phyloP scores from a whole-genome alignment of 1,140 invertebrate genomes.

The Drosophila punjabiensis region DNA sequence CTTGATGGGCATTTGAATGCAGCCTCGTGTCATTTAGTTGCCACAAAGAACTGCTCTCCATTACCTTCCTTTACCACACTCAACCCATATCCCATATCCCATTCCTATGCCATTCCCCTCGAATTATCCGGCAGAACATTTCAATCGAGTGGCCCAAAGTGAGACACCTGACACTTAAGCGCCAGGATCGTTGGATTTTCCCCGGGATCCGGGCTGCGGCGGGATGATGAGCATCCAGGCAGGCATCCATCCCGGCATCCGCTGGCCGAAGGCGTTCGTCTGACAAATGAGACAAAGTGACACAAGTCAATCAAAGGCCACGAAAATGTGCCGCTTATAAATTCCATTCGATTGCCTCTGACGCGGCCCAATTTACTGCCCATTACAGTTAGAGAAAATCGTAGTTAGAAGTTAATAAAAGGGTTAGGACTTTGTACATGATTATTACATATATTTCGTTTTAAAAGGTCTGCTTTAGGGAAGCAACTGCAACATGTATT shows the following conservation, averaged over 20 bases:
- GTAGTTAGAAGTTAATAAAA: no score
- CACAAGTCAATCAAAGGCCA: slow-evolving; percentile 84
- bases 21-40: slow-evolving; percentile 63
- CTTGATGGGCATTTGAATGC: slow-evolving; percentile 82
- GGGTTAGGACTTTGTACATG: no score
- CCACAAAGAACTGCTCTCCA: slow-evolving; percentile 38
- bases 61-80: not conserved
- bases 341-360: slow-evolving; percentile 62
- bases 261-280: slow-evolving; percentile 64
- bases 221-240: slow-evolving; percentile 24
- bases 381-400: slow-evolving; percentile 23
- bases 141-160: slow-evolving; percentile 73
- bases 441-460: no score
- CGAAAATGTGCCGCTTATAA: slow-evolving; percentile 74
- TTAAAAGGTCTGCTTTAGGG: no score
- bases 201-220: slow-evolving; percentile 1
- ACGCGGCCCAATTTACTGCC: slow-evolving; percentile 66
- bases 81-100: not conserved
- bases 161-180: slow-evolving; percentile 81
- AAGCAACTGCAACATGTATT: no score
- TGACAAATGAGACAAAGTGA: slow-evolving; percentile 85
- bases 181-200: slow-evolving; percentile 36
- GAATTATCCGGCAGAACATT: slow-evolving; percentile 56
- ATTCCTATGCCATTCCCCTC: slow-evolving; percentile 8
- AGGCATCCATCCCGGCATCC: not conserved